Base-by-base conservation (phyloP, 1,140 invertebrate genomes). In the Bombus balteatus region DNA sequence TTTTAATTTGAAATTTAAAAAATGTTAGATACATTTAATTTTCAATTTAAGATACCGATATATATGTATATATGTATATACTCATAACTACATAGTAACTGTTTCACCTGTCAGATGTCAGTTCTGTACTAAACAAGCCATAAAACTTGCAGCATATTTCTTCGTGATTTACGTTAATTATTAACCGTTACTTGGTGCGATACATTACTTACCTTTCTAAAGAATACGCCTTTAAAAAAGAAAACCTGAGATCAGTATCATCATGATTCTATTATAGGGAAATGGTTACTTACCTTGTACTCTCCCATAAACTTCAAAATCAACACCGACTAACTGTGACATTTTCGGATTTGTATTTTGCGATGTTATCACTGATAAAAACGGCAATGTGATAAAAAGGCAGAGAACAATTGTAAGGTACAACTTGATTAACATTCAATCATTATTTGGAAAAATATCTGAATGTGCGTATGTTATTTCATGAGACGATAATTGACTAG, bases 241-340 rank as follows among this genome's bases (percentile, higher is more conserved):
- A 78, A 62, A 28, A 81, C 15, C 4, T 47, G n/a, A 53, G 6
- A 59, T 81, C 66, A 72, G 65, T 34, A 65, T 80, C 81, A 22
- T 88, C 25, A 5, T 10, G n/a, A 34, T 66, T n/a, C 10, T 57
- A 28, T 39, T n/a, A 10, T 6, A 43, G 28, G 18, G 18, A 13
- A 65, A 34, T 65, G 37, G 68, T 77, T 41, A 83, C 79, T 89
- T 91, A 96, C 96, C 96, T 95, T 97, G 96, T 10, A 97, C 96
- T 87, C 93, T 93, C 77, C 96, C 96, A 91, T 94, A 96, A 9
- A 97, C 96, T 93, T 97, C 96, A 91, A 97, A 97, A 92, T 97
- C 96, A 22, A 96, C 92, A 32, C 95, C 93, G 59, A 95, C 25
- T 59, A 95, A 83, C 74, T 88, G 93, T 59, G 93, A 88, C 92